Evolutionary conservation across 2,888 invertebrate genomes (phyloP).

Genomic region (Rhagonycha lutea): DNA sequence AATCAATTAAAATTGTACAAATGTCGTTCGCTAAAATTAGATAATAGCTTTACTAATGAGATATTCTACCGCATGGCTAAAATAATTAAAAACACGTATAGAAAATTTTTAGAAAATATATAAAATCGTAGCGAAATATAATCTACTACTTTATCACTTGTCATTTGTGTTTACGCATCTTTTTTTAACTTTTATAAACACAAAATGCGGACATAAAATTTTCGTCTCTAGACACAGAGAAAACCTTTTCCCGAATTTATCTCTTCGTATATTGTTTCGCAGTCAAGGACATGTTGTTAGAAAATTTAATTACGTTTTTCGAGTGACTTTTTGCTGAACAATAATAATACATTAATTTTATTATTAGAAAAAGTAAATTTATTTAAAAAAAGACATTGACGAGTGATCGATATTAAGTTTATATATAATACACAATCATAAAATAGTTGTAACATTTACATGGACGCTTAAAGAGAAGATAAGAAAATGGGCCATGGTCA

Average conservation of each 20-base stretch:
- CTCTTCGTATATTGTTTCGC: background rate
- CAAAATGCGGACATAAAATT: background rate
- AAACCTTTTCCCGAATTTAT: background rate
- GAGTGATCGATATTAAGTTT: background rate
- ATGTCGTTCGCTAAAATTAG: background rate
- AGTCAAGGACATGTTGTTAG: background rate
- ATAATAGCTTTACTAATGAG: background rate
- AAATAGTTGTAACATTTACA: background rate
- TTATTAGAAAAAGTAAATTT: background rate
- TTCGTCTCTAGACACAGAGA: background rate
- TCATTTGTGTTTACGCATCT: background rate
- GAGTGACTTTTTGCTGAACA: background rate
- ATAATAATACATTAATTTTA: background rate
- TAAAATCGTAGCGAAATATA: background rate
- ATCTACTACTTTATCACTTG: background rate
- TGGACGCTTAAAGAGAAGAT: background rate
- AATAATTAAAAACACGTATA: background rate
- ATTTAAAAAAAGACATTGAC: background rate
- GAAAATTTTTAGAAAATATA: background rate
- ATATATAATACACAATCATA: background rate
- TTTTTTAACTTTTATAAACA: background rate
- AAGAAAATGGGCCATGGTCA: background rate
- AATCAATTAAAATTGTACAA: background rate
- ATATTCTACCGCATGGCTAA: background rate
- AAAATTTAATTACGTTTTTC: background rate